These are phyloP conservation scores for Apostichopus japonicus DNA, from an alignment of 35 echinoderm and acorn worm genomes.

Conservation along the genomic window DNA sequence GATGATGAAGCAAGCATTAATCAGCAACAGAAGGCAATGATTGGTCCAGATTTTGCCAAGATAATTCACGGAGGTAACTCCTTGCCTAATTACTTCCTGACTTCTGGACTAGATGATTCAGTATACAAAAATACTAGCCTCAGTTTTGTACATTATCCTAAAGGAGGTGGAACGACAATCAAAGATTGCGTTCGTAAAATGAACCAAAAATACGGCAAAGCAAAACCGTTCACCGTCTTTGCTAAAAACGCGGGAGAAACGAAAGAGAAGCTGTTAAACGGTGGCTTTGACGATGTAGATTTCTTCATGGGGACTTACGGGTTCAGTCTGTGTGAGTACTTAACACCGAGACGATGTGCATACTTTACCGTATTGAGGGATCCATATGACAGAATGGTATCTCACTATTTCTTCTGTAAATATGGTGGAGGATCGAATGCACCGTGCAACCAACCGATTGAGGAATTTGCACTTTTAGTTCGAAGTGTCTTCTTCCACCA, in stretches of 20 bases:
- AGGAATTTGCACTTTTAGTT: constrained; percentile 23
- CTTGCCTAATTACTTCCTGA: constrained; percentile 17
- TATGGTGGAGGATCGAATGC: not conserved
- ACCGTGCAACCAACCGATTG: not conserved
- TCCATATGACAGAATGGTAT: constrained; percentile 21
- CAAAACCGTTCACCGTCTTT: not conserved
- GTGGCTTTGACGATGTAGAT: too few relatives aligned
- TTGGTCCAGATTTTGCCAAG: not conserved
- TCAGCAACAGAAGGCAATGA: too few relatives aligned
- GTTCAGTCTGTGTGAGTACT: not conserved
- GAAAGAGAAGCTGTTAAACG: not conserved
- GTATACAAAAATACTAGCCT: not conserved
- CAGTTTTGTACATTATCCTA: constrained; percentile 33
- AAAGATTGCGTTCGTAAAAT: constrained; percentile 12
- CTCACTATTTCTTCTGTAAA: constrained; percentile 44
- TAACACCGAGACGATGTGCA: not conserved
- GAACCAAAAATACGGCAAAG: not conserved
- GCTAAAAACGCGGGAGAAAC: constrained; percentile 4
- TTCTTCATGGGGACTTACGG: constrained; percentile 40
- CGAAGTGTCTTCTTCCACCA: constrained; percentile 29
- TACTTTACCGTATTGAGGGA: constrained; percentile 32
- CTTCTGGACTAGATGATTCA: not conserved
- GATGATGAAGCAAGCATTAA: not conserved
- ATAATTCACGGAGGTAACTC: not conserved
- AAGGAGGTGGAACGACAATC: constrained; percentile 12